A percentile compares a stretch with the other conserved stretches of the same genome.
phyloP scores from a whole-genome alignment of 2,113 vertebrate genomes.

The Anseranas semipalmata region DNA sequence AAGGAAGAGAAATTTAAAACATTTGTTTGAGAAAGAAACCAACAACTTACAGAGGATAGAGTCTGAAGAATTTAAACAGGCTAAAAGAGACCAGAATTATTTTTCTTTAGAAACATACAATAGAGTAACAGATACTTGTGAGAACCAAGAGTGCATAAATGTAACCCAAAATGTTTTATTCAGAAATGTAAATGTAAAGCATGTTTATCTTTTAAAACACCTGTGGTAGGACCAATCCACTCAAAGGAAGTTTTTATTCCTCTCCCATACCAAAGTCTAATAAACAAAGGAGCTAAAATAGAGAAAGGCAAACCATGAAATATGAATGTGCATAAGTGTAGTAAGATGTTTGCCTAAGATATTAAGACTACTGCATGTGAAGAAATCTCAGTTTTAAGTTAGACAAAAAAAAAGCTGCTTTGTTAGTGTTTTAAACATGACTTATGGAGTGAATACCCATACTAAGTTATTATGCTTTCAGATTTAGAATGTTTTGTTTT shows the following conservation, averaged over 20 bases:
- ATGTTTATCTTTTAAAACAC: neutral
- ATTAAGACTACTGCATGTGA: neutral
- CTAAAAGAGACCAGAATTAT: neutral
- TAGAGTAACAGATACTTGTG: neutral
- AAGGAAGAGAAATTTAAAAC: neutral
- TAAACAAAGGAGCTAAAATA: neutral
- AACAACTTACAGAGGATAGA: neutral
- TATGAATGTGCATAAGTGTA: neutral
- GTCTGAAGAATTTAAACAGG: neutral
- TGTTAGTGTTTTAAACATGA: neutral
- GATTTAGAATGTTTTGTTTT: neutral
- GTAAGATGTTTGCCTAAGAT: neutral
- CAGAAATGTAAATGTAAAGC: neutral
- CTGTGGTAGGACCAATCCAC: neutral
- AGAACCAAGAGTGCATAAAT: neutral
- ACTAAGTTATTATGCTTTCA: neutral
- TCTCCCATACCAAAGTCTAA: neutral
- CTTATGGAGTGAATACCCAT: neutral
- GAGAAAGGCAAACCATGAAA: neutral
- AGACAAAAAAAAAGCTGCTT: neutral
- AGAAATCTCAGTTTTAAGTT: neutral
- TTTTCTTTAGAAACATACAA: neutral
- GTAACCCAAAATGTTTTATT: neutral
- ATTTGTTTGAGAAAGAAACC: neutral
- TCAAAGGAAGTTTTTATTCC: neutral